These are phyloP conservation scores for Leptopilina drosophilae DNA, from an alignment of 2,888 invertebrate species.

Conservation along the genomic window DNA sequence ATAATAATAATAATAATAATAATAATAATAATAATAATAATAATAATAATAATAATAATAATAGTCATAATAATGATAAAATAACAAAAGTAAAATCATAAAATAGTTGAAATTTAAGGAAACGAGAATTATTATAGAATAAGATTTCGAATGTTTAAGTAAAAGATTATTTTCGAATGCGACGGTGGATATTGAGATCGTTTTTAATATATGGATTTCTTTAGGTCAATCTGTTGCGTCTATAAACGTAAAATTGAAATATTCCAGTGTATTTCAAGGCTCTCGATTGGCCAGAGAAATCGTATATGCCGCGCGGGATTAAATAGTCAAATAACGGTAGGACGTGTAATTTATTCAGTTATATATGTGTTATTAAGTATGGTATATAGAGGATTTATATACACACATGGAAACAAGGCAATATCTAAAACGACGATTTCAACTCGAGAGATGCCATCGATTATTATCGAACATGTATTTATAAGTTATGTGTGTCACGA, in stretches of 20 bases:
- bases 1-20: too few relatives aligned
- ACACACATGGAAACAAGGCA: neutral
- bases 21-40: too few relatives aligned
- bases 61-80: too few relatives aligned
- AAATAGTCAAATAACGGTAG: conserved; percentile 47
- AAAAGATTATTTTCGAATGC: too few relatives aligned
- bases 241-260: conserved; percentile 22
- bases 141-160: too few relatives aligned
- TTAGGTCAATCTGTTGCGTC: conserved; percentile 13
- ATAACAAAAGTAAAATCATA: too few relatives aligned
- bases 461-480: neutral
- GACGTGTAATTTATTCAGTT: conserved; percentile 46
- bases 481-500: too few relatives aligned
- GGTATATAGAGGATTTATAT: conserved; percentile 4
- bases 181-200: too few relatives aligned
- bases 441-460: neutral
- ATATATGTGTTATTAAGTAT: neutral
- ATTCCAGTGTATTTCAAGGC: neutral
- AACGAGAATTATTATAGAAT: too few relatives aligned
- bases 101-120: too few relatives aligned
- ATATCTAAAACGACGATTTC: conserved; percentile 5
- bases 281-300: conserved; percentile 19
- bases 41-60: too few relatives aligned
- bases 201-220: neutral
- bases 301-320: conserved; percentile 27